These are phyloP conservation scores for Eupithecia dodoneata DNA, from an alignment of 2,888 invertebrate genomes.

Conservation along the genomic window DNA sequence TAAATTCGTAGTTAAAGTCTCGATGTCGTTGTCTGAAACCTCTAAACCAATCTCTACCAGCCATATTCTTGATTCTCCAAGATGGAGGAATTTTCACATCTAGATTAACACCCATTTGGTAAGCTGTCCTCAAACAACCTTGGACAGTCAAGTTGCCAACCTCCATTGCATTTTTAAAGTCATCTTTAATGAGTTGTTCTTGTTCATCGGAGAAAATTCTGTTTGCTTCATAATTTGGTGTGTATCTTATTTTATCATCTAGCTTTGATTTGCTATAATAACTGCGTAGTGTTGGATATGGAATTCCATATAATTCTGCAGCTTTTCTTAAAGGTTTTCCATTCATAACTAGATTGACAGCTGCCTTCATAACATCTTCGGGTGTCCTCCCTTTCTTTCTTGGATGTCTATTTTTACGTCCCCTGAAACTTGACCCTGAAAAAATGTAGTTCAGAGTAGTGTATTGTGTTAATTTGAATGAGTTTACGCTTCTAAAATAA, in stretches of 20 bases:
- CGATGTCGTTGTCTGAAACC: constrained; percentile 7
- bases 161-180: not conserved
- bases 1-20: not conserved
- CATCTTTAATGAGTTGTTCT: constrained; percentile 6
- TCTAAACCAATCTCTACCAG: constrained; percentile 9
- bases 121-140: constrained; percentile 1
- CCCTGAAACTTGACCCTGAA: not conserved
- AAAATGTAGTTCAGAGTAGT: not conserved
- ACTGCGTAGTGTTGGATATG: constrained; percentile 1
- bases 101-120: constrained; percentile 4
- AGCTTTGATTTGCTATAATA: constrained; percentile 11
- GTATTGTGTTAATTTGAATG: not conserved
- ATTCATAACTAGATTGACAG: not conserved
- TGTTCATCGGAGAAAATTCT: constrained; percentile 15
- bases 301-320: constrained; percentile 1
- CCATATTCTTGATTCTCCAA: constrained; percentile 2
- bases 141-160: not conserved
- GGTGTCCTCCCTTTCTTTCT: constrained; percentile 1
- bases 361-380: constrained; percentile 12
- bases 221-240: constrained; percentile 7
- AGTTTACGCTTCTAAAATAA: not conserved
- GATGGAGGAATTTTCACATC: constrained; percentile 5
- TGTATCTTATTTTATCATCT: constrained; percentile 6
- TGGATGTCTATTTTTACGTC: constrained; percentile 11
- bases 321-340: not conserved